Base-by-base conservation (phyloP, 2,113 vertebrate species). In the Cheirogaleus medius region DNA sequence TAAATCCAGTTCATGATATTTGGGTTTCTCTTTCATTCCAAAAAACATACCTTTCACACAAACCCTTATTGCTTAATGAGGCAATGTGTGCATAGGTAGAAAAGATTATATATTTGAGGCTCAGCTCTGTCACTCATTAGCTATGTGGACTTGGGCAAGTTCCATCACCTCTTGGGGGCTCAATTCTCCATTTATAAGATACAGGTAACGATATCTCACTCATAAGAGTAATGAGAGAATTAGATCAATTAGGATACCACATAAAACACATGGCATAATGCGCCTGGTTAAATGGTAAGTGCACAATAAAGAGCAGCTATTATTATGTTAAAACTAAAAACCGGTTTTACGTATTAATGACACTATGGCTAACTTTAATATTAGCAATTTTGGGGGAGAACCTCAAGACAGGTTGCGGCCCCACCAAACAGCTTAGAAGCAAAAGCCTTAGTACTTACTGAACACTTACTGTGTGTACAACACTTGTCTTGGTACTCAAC, bases 171-270 rank as follows among this genome's bases (percentile, higher is more conserved):
- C 66, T 66, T 32, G 0, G n/a, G 81, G 69, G 11, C 39, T 87
- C 80, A n/a, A 68, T 84, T 68, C 84, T 88, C 89, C 85, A 80
- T 94, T 78, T 82, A 32, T 87, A 91, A 83, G 54, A 86, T 71
- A 20, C 29, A 4, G 34, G 32, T 58, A 44, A 90, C 18, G 74
- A 82, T 82, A 42, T 39, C 76, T 73, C 91, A 47, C 63, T 39
- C 32, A 8, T 68, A 91, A 93, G 78, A 85, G 32, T 74, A 86
- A 80, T 44, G 54, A n/a, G 39, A 91, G 27, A 83, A 94, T 74
- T 91, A 80, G 58, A 66, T 91, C 78, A 83, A 60, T 96, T 86
- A 93, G 44, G 56, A 93, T 69, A 76, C 66, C 17, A 3, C 47
- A 32, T 52, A 83, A 68, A 84, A 73, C 25, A 49, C 6, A 37